Base-by-base conservation (phyloP, 2,113 vertebrate genomes). In the Corydoras maculifer region DNA sequence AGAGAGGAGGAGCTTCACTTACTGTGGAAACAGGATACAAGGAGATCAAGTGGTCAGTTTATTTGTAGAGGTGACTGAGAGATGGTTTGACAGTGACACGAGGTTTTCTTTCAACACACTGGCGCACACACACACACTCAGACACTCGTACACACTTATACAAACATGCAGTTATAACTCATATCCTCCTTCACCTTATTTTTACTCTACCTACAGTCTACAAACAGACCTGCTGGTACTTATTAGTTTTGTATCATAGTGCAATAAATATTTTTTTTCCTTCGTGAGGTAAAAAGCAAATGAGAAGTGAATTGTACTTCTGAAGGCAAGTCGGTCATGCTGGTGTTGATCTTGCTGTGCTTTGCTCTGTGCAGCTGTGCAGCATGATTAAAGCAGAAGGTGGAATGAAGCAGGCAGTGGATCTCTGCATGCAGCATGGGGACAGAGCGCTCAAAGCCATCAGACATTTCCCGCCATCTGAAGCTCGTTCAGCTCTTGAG, bases 401-500 rank as follows among this genome's bases (percentile, higher is more conserved):
- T 90, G 96, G 94, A 90, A 91, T 98, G 85, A 94, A 90, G 89
- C 91, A 92, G 70, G 93, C 94, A 75, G 88, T 94, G 85, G 94
- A 98, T 90, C 91, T 98, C 81, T 98, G 97, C 87, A 80, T 91
- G 93, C 91, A 90, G 93, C 94, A 99, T 87, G 91, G 97, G 87
- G 93, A 93, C 90, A 91, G 87, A 81, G 96, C 97, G 0, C 88
- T 98, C 90, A 92, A 91, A 50, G 93, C 95, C 87, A 92, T 99
- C 88, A 87, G 92, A 84, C 86, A 77, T 86, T 98, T 98, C 88
- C 92, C 95, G 84, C 88, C 93, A 84, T 99, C 96, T 0, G 93
- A 98, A 88, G 96, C 97, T 84, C 92, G 93, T 78, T 92, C 93
- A 0, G 93, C 96, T 84, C 87, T 99, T 87, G 93, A 97, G 91